Conservation (phyloP, 2,888 invertebrate species). For the Calameuta filiformis region DNA sequence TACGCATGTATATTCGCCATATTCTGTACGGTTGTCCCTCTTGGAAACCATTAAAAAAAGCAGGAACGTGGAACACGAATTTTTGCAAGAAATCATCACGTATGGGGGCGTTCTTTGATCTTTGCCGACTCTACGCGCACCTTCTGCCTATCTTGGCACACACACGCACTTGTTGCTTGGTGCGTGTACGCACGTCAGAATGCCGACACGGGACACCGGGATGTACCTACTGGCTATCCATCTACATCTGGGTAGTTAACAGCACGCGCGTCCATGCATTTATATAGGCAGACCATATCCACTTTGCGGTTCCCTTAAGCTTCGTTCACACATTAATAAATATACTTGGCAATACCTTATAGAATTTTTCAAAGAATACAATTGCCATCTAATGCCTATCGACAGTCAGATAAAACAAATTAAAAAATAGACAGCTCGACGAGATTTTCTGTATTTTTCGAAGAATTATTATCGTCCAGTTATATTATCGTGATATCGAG, state of each 20-base stretch:
- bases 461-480: not conserved
- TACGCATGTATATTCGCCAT: not conserved
- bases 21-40: not conserved
- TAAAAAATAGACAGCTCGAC: not conserved
- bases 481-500: not conserved
- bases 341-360: not conserved
- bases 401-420: not conserved
- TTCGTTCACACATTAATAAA: not conserved
- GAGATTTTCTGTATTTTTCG: not conserved
- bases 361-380: not conserved
- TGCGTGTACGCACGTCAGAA: conserved; percentile 4
- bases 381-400: not conserved
- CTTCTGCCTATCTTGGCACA: conserved; percentile 4
- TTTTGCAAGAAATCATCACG: conserved; percentile 29
- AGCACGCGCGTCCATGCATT: conserved; percentile 33
- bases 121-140: conserved; percentile 29
- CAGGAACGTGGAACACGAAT: conserved; percentile 19
- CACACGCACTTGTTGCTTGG: not conserved
- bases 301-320: not conserved
- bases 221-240: conserved; percentile 23
- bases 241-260: conserved; percentile 38
- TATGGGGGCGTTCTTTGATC: conserved; percentile 44
- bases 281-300: conserved; percentile 17
- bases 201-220: conserved; percentile 10
- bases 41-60: not conserved